Evolutionary conservation across 2,113 vertebrate species (phyloP).

Genomic region (Cynocephalus volans): DNA sequence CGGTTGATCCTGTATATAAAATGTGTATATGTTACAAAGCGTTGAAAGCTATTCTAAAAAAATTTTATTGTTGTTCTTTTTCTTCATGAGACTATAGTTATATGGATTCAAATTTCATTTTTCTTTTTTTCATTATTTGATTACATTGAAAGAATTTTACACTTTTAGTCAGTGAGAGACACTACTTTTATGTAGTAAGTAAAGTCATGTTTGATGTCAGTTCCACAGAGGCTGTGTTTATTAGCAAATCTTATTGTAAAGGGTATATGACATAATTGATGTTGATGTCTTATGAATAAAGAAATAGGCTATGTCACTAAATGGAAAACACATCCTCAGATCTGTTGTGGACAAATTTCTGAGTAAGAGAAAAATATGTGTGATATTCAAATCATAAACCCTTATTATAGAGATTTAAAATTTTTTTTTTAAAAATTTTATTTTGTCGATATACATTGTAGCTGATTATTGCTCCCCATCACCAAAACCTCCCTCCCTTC

Average conservation of each 20-base stretch:
- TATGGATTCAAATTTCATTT: conserved; percentile 38
- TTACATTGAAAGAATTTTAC: conserved; percentile 28
- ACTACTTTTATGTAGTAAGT: background rate
- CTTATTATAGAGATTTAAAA: conserved; percentile 37
- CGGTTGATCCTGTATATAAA: background rate
- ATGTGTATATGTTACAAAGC: background rate
- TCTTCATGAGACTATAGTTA: background rate
- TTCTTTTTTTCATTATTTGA: conserved; percentile 44
- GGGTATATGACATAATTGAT: background rate
- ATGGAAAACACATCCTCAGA: background rate
- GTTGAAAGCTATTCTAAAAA: conserved; percentile 26
- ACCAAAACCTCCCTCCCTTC: too few relatives aligned
- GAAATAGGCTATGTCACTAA: background rate
- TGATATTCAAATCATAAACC: conserved; percentile 28
- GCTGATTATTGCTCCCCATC: too few relatives aligned
- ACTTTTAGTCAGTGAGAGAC: conserved; percentile 16
- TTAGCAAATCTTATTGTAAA: conserved; percentile 33
- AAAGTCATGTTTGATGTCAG: background rate
- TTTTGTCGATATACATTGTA: too few relatives aligned
- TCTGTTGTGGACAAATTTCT: conserved; percentile 63
- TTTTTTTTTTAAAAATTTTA: too few relatives aligned
- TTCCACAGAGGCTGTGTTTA: conserved; percentile 68
- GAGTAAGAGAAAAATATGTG: background rate
- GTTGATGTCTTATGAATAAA: conserved; percentile 71
- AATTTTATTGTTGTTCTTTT: conserved; percentile 13